phyloP scores from a whole-genome alignment of 2,113 vertebrate species.

The Aphyosemion australe region DNA sequence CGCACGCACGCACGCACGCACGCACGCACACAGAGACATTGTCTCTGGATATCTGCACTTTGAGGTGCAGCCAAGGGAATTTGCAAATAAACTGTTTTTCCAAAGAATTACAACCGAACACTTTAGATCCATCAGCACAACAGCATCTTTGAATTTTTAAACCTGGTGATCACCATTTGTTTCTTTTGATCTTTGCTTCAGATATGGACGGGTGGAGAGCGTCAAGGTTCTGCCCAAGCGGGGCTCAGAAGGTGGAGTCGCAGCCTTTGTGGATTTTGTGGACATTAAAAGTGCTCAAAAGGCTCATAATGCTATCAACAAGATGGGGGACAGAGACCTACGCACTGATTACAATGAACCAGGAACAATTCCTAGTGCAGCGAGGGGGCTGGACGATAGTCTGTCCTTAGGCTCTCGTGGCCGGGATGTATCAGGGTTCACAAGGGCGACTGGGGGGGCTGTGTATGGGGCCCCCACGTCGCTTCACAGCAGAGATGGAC shows the following conservation, averaged over 20 bases:
- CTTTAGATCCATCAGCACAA: background rate
- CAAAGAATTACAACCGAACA: background rate
- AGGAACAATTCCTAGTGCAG: slow-evolving; percentile 96
- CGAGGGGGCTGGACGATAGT: slow-evolving; percentile 97
- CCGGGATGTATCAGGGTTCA: slow-evolving; percentile 99
- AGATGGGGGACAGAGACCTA: slow-evolving; percentile 99
- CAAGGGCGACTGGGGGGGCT: slow-evolving; percentile 94
- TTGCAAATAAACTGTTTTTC: background rate
- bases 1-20: background rate
- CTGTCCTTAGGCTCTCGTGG: slow-evolving; percentile 90
- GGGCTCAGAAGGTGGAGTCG: slow-evolving; percentile 97
- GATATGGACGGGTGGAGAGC: slow-evolving; percentile 99
- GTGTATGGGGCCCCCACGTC: slow-evolving; percentile 93
- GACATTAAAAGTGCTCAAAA: slow-evolving; percentile 99
- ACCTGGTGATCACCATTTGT: slow-evolving; percentile 18
- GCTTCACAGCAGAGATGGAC: slow-evolving; percentile 99
- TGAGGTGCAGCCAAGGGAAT: background rate
- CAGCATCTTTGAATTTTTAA: background rate
- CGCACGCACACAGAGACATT: background rate
- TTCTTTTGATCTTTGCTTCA: slow-evolving; percentile 64
- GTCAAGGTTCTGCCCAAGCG: slow-evolving; percentile 99
- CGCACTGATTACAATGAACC: slow-evolving; percentile 99
- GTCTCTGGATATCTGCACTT: background rate
- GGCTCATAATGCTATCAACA: slow-evolving; percentile 99
- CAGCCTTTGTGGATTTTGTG: slow-evolving; percentile 99